Base-by-base conservation (phyloP, 2,888 invertebrate species). In the Biston betularia region DNA sequence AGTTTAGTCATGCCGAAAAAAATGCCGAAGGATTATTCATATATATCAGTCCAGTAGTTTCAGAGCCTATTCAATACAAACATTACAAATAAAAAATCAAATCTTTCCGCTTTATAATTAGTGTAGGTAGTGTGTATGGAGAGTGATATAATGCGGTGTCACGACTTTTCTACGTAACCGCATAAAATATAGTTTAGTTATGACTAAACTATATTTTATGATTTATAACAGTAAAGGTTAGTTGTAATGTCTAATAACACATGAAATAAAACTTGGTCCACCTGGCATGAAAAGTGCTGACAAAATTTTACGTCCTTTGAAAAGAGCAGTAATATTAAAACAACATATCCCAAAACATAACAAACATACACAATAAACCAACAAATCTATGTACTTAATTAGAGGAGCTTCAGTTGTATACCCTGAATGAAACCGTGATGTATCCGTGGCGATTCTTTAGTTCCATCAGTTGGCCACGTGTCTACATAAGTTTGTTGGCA, bases 261-360 rank as follows among this genome's bases (percentile, higher is more conserved):
- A 24, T 40, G 24, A 42, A 49, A 62, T 66, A 62, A 67, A 54
- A 55, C 55, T 33, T 55, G 3, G 50, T 56, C 63, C 59, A 63
- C 63, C 67, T 67, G 66, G 58, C 52, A 42, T 44, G 49, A 50
- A 44, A 54, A 44, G 38, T 48, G 40, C 48, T 45, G 40, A 60
- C 54, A 55, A 15, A 53, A 44, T 57, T 62, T 62, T 58, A 66
- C 53, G n/a, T 15, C 57, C 57, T 49, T 58, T 54, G 12, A 61
- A 66, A 61, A 54, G 48, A 53, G 50, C 15, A n/a, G 58, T 59
- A 24, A 24, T 24, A 24, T 24, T 24, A 46, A 50, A 44, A 46
- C 50, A 50, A 40, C 59, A 63, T 59, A 67, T 54, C 46, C 45
- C 57, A 53, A 40, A 59, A 68, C 50, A 59, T 68, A 68, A 68